Evolutionary conservation across 2,888 invertebrate genomes (phyloP).

Genomic region (Embidobia sp.): DNA sequence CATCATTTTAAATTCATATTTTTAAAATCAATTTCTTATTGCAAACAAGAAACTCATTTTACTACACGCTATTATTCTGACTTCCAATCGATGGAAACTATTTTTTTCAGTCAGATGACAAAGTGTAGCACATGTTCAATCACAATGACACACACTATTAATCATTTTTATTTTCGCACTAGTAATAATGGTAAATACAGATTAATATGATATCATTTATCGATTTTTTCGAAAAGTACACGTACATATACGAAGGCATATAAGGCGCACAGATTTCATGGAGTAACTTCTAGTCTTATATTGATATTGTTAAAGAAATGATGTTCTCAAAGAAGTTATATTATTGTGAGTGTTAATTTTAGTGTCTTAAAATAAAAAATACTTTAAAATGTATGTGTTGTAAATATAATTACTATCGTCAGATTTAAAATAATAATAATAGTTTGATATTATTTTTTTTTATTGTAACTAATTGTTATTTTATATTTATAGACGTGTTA

Average conservation of each 20-base stretch:
- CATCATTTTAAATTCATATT: no score
- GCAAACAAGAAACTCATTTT: no score
- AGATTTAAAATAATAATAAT: not conserved
- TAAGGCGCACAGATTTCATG: conserved; percentile 5
- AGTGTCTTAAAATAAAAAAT: not conserved
- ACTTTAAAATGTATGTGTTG: no score
- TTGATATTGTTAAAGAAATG: conserved; percentile 3
- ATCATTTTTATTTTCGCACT: not conserved
- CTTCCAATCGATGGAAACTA: no score
- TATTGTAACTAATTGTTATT: not conserved
- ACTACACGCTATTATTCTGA: no score
- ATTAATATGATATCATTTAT: conserved; percentile 16
- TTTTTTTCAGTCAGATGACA: no score
- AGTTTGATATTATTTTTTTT: not conserved
- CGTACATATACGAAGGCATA: not conserved
- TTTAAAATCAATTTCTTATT: no score
- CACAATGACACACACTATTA: no score
- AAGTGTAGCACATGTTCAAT: no score
- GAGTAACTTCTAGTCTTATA: not conserved
- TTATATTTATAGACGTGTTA: conserved; percentile 1
- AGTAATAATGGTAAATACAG: not conserved
- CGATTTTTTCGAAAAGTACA: conserved; percentile 2
- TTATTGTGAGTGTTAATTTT: conserved; percentile 14
- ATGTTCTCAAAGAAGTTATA: conserved; percentile 8
- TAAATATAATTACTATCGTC: no score